Evolutionary conservation across 1,140 invertebrate genomes (phyloP).

Genomic region (Drosophila lowei): DNA sequence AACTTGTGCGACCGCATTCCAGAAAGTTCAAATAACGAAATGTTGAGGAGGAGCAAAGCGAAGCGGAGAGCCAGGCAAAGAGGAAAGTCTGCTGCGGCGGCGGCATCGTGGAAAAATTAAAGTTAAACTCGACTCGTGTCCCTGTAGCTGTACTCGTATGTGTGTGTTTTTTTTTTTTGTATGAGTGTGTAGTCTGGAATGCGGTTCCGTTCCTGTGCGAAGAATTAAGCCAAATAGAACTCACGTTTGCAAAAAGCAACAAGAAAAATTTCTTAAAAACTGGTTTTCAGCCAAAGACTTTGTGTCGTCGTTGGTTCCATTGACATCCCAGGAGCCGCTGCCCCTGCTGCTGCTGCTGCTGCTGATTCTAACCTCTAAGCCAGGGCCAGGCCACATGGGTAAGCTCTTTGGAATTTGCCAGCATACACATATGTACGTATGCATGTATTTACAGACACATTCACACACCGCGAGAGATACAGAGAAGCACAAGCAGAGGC

Average conservation of each 20-base stretch:
- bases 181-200: constrained; percentile 59
- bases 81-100: constrained; percentile 37
- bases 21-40: constrained; percentile 76
- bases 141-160: constrained; percentile 17
- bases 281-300: constrained; percentile 69
- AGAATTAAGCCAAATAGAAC: constrained; percentile 53
- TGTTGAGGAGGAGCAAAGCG: constrained; percentile 11
- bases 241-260: constrained; percentile 34
- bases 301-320: constrained; percentile 64
- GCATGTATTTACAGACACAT: constrained; percentile 10
- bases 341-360: too few species aligned
- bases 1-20: constrained; percentile 78
- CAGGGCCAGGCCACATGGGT: constrained; percentile 47
- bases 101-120: constrained; percentile 23
- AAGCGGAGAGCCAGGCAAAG: constrained; percentile 43
- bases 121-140: constrained; percentile 46
- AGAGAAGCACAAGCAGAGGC: constrained; percentile 12
- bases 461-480: constrained; percentile 10
- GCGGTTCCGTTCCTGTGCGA: constrained; percentile 53
- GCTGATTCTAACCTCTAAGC: constrained; percentile 60
- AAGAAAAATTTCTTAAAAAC: constrained; percentile 59
- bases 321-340: constrained; percentile 59
- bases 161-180: constrained; percentile 24
- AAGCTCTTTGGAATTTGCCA: constrained; percentile 68
- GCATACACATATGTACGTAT: constrained; percentile 12